Evolutionary conservation across 2,797 vertebrate genomes (phyloP).

Genomic region (Danio kyathit): DNA sequence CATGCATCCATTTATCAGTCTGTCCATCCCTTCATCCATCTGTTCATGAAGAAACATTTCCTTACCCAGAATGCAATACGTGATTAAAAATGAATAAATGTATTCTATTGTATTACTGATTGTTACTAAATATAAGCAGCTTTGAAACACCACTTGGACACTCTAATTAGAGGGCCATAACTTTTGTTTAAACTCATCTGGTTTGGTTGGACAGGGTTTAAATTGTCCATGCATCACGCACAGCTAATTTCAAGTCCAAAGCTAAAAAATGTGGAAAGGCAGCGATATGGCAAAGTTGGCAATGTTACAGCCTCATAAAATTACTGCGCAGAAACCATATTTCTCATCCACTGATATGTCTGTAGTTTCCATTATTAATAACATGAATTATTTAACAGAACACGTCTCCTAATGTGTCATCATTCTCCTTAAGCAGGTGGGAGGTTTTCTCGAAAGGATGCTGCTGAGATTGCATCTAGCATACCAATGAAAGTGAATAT

Average conservation of each 20-base stretch:
- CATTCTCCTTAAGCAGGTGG: slow-evolving; percentile 55
- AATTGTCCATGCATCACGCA: slow-evolving; percentile 30
- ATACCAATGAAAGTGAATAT: slow-evolving; percentile 48
- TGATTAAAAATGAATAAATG: no score
- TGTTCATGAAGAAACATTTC: background rate
- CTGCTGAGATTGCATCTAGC: slow-evolving; percentile 21
- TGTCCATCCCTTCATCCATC: no score
- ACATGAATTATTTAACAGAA: slow-evolving; percentile 58
- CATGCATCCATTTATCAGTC: no score
- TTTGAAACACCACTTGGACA: background rate
- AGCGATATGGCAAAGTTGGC: slow-evolving; percentile 17
- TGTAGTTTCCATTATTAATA: slow-evolving; percentile 58
- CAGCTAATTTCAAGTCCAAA: slow-evolving; percentile 20
- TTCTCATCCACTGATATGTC: slow-evolving; percentile 45
- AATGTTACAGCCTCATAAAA: slow-evolving; percentile 40
- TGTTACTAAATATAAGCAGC: background rate
- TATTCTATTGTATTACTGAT: no score
- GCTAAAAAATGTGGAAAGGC: slow-evolving; percentile 6
- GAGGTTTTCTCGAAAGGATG: slow-evolving; percentile 54
- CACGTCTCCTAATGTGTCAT: slow-evolving; percentile 53
- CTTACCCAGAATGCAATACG: background rate
- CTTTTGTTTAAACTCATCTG: slow-evolving; percentile 1
- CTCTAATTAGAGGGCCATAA: background rate
- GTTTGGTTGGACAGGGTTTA: slow-evolving; percentile 20
- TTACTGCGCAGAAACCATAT: slow-evolving; percentile 43